These are phyloP conservation scores for Cydia amplana DNA, from an alignment of 1,140 invertebrate species.

Conservation along the genomic window DNA sequence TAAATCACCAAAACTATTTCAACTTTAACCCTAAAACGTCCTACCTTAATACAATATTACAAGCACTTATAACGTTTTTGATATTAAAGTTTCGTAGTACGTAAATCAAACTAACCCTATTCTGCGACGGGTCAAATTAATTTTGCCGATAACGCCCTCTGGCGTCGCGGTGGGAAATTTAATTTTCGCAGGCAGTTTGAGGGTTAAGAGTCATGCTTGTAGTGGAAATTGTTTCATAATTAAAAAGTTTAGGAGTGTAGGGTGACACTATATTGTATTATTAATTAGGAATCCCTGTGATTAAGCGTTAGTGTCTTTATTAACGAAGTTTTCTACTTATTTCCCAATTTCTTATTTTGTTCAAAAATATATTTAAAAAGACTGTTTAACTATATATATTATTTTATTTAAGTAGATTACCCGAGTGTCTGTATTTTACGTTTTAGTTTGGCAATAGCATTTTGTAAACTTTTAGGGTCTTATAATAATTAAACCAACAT, in stretches of 20 bases:
- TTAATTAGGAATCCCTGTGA: too few relatives aligned
- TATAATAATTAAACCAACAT: too few relatives aligned
- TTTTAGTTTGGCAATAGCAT: too few relatives aligned
- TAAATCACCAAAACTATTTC: conserved; percentile 16
- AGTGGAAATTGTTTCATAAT: conserved; percentile 13
- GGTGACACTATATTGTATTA: too few relatives aligned
- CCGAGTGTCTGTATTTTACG: too few relatives aligned
- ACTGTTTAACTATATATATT: too few relatives aligned
- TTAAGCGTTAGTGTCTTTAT: too few relatives aligned
- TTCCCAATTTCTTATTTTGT: too few relatives aligned
- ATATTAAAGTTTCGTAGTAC: neutral
- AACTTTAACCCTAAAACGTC: neutral
- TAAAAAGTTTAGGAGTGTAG: conserved; percentile 14
- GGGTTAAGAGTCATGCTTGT: conserved; percentile 17
- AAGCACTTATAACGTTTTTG: neutral
- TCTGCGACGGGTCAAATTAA: conserved; percentile 33
- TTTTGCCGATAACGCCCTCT: conserved; percentile 35
- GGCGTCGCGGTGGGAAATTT: conserved; percentile 30
- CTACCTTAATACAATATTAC: neutral
- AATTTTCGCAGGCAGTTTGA: conserved; percentile 30
- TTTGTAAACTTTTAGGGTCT: neutral
- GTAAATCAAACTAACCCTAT: conserved; percentile 20
- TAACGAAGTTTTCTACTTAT: too few relatives aligned
- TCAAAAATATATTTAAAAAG: too few relatives aligned
- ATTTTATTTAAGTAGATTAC: too few relatives aligned